Evolutionary conservation across 2,113 vertebrate genomes (phyloP).

Genomic region (Azemiops feae): DNA sequence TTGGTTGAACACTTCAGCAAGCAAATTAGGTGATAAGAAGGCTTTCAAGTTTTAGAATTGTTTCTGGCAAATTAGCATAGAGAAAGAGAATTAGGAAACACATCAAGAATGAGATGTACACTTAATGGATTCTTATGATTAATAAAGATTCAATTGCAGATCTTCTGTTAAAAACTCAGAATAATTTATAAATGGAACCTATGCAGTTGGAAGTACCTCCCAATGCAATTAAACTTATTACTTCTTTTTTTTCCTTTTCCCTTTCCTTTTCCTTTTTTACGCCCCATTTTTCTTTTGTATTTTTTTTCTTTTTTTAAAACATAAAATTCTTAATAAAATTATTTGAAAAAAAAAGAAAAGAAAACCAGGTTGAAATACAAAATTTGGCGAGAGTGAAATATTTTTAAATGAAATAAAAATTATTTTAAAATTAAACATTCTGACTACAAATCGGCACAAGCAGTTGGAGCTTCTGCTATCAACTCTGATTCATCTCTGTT

Average conservation of each 20-base stretch:
- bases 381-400: constrained; percentile 1
- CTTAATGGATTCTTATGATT: neutral
- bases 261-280: neutral
- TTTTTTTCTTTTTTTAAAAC: neutral
- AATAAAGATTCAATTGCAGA: neutral
- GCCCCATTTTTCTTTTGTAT: too few species aligned
- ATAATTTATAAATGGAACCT: neutral
- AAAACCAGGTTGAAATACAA: neutral
- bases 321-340: neutral
- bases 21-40: neutral
- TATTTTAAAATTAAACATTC: neutral
- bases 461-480: constrained; percentile 34
- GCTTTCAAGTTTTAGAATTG: neutral
- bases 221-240: neutral
- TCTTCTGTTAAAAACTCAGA: neutral
- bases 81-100: neutral
- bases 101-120: neutral
- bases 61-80: neutral
- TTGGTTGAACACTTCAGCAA: neutral
- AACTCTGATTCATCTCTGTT: neutral
- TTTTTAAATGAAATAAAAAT: neutral
- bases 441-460: constrained; percentile 19
- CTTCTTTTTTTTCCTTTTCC: neutral
- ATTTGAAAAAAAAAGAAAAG: neutral
- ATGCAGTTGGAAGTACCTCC: neutral